Conservation (phyloP, 1,140 invertebrate species). For the Diabrotica undecimpunctata region DNA sequence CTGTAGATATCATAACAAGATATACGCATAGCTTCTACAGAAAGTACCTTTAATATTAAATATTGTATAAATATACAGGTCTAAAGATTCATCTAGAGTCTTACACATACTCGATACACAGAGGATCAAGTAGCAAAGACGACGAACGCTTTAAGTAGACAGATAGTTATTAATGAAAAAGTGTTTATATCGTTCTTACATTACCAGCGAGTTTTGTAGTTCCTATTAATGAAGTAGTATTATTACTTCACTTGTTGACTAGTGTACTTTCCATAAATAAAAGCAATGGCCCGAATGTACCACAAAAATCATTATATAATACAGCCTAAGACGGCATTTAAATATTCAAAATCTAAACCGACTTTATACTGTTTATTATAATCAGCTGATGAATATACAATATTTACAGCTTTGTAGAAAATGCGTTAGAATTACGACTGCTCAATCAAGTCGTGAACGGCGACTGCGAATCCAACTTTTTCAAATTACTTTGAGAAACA, state of each 20-base stretch:
- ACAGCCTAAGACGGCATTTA: conserved; percentile 28
- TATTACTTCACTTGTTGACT: conserved; percentile 42
- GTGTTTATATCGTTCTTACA: conserved; percentile 47
- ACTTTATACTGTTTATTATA: conserved; percentile 22
- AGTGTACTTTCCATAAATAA: conserved; percentile 45
- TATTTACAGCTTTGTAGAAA: conserved; percentile 42
- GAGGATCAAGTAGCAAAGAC: background rate
- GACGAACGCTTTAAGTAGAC: conserved; percentile 13
- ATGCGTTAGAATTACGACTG: background rate
- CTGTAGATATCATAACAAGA: too few relatives aligned
- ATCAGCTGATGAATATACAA: conserved; percentile 45
- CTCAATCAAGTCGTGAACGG: too few relatives aligned
- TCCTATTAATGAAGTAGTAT: conserved; percentile 44
- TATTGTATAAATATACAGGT: background rate
- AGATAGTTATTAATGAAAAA: conserved; percentile 24
- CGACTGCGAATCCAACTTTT: too few relatives aligned
- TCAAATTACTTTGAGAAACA: too few relatives aligned
- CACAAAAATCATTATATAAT: conserved; percentile 32
- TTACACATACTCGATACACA: background rate
- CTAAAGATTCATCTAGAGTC: background rate
- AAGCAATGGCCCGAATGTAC: conserved; percentile 35
- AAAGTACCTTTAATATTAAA: background rate
- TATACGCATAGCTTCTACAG: background rate
- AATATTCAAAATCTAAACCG: conserved; percentile 26
- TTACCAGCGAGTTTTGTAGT: conserved; percentile 51